Base-by-base conservation (phyloP, 1,140 invertebrate species). In the Watersipora subatra region DNA sequence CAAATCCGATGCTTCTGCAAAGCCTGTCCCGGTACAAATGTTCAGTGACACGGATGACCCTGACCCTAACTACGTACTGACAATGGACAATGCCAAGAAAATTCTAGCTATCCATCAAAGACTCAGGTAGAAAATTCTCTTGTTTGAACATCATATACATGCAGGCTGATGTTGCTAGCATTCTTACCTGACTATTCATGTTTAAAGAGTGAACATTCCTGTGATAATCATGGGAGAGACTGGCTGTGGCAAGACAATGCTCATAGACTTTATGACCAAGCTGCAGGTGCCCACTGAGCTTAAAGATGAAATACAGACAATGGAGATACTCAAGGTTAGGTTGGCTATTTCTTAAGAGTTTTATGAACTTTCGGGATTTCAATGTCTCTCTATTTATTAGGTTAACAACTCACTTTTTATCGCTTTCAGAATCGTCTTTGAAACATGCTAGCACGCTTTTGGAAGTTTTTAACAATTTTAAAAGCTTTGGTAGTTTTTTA, bases 191-290 rank as follows among this genome's bases (percentile, higher is more conserved):
- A 46, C n/a, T n/a, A 46, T 46, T 46, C 34, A n/a, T n/a, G 7
- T 46, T 64, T 67, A 19, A 62, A 76, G 76, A 61, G 76, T 76
- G 68, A 68, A 70, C 61, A 77, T 78, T 57, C 77, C 77, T 26
- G 76, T 78, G 2, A 69, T 78, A 56, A 66, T 78, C 28, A 78
- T 78, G 77, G 77, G 77, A n/a, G 77, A 78, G 65, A 78, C 77
- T 12, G 77, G 77, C 12, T 78, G 77, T 68, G 77, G 77, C 55
- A 78, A 78, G 59, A 77, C 76, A 2, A 67, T 71, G 58, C 66
- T 77, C 30, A 70, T 77, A 20, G 72, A 72, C 22, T 77, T 77
- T 65, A 66, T 77, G 64, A 75, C 73, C 68, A 66, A 68, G 24
- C 62, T 77, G 12, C 71, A 73, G 65, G 65, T 59, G 26, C 69